Conservation (phyloP, 2,888 invertebrate species). For the Agapostemon virescens region DNA sequence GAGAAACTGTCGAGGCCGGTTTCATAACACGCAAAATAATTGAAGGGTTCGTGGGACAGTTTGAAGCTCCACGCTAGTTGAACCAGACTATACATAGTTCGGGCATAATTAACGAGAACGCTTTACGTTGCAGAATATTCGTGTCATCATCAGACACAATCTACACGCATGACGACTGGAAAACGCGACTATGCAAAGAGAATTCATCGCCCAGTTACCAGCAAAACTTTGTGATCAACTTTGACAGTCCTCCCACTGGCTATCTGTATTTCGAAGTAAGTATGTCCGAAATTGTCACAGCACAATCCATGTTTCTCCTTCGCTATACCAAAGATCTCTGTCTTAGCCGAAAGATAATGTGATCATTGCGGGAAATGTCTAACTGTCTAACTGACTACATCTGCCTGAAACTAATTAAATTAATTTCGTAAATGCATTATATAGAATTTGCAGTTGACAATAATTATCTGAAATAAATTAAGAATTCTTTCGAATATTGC, state of each 20-base stretch:
- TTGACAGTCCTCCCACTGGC: conserved; percentile 77
- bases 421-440: neutral
- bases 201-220: conserved; percentile 88
- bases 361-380: neutral
- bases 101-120: conserved; percentile 6
- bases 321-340: neutral
- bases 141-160: conserved; percentile 86
- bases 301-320: neutral
- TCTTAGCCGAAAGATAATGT: no score
- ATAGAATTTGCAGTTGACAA: neutral
- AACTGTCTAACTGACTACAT: neutral
- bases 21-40: neutral
- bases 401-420: neutral
- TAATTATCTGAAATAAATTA: neutral
- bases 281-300: neutral
- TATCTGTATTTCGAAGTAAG: conserved; percentile 75
- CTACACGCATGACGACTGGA: conserved; percentile 82
- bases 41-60: neutral
- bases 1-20: neutral
- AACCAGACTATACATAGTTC: neutral
- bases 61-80: neutral
- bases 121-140: conserved; percentile 82
- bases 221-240: conserved; percentile 86
- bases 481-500: neutral
- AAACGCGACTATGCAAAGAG: conserved; percentile 86